A percentile compares a stretch with the other conserved stretches of the same genome.
phyloP scores from a whole-genome alignment of 2,797 vertebrate species.

The Rallus crepitans region DNA sequence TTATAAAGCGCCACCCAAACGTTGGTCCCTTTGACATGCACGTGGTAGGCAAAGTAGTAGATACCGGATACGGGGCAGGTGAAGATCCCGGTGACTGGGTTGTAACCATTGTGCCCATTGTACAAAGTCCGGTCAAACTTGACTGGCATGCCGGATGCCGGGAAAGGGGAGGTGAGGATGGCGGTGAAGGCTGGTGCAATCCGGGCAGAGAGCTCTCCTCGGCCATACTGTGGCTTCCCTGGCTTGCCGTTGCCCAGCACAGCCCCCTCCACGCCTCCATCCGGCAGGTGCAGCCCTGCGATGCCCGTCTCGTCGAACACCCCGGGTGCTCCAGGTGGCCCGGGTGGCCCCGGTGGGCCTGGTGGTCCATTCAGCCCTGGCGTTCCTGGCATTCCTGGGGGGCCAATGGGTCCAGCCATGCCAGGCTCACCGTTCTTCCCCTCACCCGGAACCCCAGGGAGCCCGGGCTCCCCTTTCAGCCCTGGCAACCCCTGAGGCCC shows the following conservation, averaged over 20 bases:
- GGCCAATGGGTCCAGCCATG: conserved; percentile 88
- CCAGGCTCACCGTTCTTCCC: conserved; percentile 89
- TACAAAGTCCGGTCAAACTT: conserved; percentile 98
- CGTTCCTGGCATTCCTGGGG: conserved; percentile 88
- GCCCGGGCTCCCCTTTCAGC: conserved; percentile 89
- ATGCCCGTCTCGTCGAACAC: conserved; percentile 85
- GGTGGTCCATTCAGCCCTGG: conserved; percentile 87
- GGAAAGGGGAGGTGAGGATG: conserved; percentile 94
- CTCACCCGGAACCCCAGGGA: conserved; percentile 87
- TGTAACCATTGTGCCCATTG: conserved; percentile 96
- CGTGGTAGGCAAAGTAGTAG: conserved; percentile 98
- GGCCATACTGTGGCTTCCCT: conserved; percentile 86
- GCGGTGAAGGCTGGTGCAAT: conserved; percentile 94
- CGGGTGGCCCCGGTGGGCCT: conserved; percentile 90
- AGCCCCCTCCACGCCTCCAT: conserved; percentile 87
- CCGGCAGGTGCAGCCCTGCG: conserved; percentile 85
- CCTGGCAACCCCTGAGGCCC: conserved; percentile 94
- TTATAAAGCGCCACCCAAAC: conserved; percentile 99
- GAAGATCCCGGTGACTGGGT: conserved; percentile 92
- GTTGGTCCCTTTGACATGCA: conserved; percentile 98
- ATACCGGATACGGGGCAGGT: conserved; percentile 93
- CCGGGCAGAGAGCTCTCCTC: conserved; percentile 88
- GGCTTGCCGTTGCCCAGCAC: conserved; percentile 85
- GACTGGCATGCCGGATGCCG: conserved; percentile 94
- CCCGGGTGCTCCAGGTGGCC: conserved; percentile 91